Base-by-base conservation (phyloP, 2,888 invertebrate species). In the Rhyacophila evoluta region DNA sequence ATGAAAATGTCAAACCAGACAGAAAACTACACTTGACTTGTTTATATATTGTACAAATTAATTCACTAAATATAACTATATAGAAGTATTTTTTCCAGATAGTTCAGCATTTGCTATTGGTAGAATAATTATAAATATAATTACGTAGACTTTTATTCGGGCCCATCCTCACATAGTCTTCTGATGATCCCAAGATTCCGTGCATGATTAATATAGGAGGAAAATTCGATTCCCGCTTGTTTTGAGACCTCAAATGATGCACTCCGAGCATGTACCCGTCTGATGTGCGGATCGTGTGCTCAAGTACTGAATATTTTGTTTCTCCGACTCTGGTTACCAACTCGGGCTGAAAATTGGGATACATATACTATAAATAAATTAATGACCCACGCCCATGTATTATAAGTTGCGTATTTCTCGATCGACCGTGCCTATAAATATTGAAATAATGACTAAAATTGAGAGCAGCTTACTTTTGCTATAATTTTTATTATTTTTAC, bases 261-360 rank as follows among this genome's bases (percentile, higher is more conserved):
- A 93, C 83, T 81, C 90, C 90, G 15, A 94, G 87, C 10, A 91
- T 85, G 85, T 92, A 93, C 2, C 92, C 92, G 84, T 94, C 93
- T 1, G 85, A 83, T 0, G 94, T 94, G 11, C 83, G 84, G 0
- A 85, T 88, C 0, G 89, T 85, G 83, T 91, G 89, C 79, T 86
- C 87, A 84, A 91, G 91, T 1, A 85, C 84, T 0, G 90, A 90
- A 83, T 91, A 91, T 2, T 39, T 41, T 5, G 8, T 19, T 28
- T n/a, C 28, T 1, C 91, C 91, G 1, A 91, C 91, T 55, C 86
- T 84, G 55, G 85, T 81, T 77, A 91, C 87, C 8, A 91, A 84
- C 82, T 89, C 87, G 0, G 90, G 87, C 91, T 91, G 86, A n/a
- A 84, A 83, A 83, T 67, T 4, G n/a, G 11, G 11, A 11, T 28